Evolutionary conservation across 2,113 vertebrate species (phyloP), one percentile per base, ranked within the genome.

Genomic region (Cyprinodon variegatus): DNA sequence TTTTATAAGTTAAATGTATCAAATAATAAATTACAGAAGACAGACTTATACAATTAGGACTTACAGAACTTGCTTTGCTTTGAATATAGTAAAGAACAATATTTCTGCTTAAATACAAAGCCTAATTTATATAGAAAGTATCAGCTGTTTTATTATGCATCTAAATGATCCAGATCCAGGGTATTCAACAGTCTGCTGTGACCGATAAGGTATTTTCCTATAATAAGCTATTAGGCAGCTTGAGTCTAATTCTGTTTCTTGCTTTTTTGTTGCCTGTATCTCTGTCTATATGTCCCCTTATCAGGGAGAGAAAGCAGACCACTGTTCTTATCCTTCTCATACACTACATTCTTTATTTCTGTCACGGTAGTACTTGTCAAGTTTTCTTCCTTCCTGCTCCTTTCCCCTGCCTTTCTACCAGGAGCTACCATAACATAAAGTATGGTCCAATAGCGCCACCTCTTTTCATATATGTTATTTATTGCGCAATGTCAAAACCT

Each of bases 321-420:
- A 93, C 88, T 90, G 87, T 85, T 76, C 90, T 95, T 94, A 94
- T 90, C 91, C 64, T 67, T 85, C 88, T 64, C 77, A n/a, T 86
- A 43, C 85, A 91, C 89, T 86, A 86, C 88, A 78, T 74, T 91
- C 86, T 93, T 77, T 91, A 89, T 95, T 95, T 92, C 89, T 78
- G 73, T 79, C 29, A 71, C 90, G 91, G 95, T 95, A 98, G 97
- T 89, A 90, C 85, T 93, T 90, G 93, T 96, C 96, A 46, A 63
- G 97, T 94, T 57, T 91, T 81, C 36, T 91, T 89, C 89, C 77
- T 64, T 74, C 85, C 87, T 77, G 75, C 88, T 74, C n/a, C 86
- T 83, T 86, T 80, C 79, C 89, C 86, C 90, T 8, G 36, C 57
- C 53, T 36, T 53, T 59, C 46, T 2, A n/a, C 61, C 38, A 61